phyloP scores from a whole-genome alignment of 2,888 invertebrate species.

The Disparrhopalites patrizii region DNA sequence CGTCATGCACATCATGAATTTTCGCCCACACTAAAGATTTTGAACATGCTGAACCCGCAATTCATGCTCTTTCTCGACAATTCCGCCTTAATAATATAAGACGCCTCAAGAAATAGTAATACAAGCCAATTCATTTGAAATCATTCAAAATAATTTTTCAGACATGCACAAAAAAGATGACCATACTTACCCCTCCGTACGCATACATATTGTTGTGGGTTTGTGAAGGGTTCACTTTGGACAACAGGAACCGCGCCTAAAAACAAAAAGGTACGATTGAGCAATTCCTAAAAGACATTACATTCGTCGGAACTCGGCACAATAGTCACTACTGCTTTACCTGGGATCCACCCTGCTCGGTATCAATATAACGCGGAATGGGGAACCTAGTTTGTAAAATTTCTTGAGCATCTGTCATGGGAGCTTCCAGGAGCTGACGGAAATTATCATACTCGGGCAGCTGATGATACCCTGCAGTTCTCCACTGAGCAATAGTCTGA shows the following conservation, averaged over 20 bases:
- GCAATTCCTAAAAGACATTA: background rate
- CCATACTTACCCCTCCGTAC: slow-evolving; percentile 71
- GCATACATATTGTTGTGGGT: slow-evolving; percentile 99
- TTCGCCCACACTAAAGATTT: too few relatives aligned
- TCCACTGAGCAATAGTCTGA: slow-evolving; percentile 96
- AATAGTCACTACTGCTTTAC: slow-evolving; percentile 50
- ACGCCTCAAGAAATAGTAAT: too few relatives aligned
- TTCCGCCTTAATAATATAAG: too few relatives aligned
- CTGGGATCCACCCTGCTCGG: slow-evolving; percentile 98
- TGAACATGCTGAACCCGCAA: too few relatives aligned
- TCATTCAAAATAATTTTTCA: too few relatives aligned
- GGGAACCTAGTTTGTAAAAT: slow-evolving; percentile 95
- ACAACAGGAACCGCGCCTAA: slow-evolving; percentile 90
- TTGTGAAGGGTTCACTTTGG: slow-evolving; percentile 99
- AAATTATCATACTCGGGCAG: slow-evolving; percentile 97
- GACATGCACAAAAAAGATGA: too few relatives aligned
- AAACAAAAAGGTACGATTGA: slow-evolving; percentile 42
- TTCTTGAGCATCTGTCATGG: slow-evolving; percentile 95
- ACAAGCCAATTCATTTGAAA: too few relatives aligned
- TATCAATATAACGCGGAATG: slow-evolving; percentile 97
- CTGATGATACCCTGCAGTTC: slow-evolving; percentile 90
- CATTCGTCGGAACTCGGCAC: background rate
- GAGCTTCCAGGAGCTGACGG: slow-evolving; percentile 90
- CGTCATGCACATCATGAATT: too few relatives aligned
- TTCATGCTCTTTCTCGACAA: too few relatives aligned